Conservation (phyloP, 1,140 invertebrate species). For the Drosophila obscura region DNA sequence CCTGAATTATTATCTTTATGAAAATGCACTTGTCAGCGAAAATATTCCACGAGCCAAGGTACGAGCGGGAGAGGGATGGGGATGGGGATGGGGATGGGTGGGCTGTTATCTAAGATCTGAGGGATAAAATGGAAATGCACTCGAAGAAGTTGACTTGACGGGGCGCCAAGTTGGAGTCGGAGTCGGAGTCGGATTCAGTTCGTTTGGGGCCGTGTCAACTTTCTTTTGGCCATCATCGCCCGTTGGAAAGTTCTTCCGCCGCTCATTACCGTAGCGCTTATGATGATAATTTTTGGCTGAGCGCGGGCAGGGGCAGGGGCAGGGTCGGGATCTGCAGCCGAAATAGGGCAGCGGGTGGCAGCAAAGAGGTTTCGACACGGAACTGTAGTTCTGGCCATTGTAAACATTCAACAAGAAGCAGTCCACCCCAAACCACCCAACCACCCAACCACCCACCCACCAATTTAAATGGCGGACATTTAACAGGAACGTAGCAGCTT, state of each 20-base stretch:
- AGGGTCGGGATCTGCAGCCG: constrained; percentile 1
- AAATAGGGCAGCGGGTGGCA: not conserved
- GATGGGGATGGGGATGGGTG: not conserved
- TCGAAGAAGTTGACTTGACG: constrained; percentile 27
- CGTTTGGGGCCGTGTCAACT: not conserved
- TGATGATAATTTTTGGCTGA: constrained; percentile 72
- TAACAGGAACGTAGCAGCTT: not conserved
- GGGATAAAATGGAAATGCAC: constrained; percentile 13
- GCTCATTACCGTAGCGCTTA: constrained; percentile 68
- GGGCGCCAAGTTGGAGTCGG: constrained; percentile 1
- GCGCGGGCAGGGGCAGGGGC: constrained; percentile 11
- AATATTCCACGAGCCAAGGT: constrained; percentile 28
- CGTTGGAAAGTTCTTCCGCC: not conserved
- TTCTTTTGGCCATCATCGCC: too few relatives aligned
- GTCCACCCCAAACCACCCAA: too few relatives aligned
- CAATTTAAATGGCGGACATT: constrained; percentile 10
- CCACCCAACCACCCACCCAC: not conserved
- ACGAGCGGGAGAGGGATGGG: not conserved
- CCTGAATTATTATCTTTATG: constrained; percentile 54
- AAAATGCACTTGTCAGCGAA: constrained; percentile 70
- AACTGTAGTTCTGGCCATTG: constrained; percentile 24
- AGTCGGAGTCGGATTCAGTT: constrained; percentile 9
- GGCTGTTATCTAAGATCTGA: too few relatives aligned
- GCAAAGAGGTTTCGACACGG: not conserved
- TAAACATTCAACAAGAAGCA: not conserved